Percentiles rank a stretch among this genome's conserved stretches.
phyloP scores from a whole-genome alignment of 2,797 vertebrate species.

The Pristis pectinata region DNA sequence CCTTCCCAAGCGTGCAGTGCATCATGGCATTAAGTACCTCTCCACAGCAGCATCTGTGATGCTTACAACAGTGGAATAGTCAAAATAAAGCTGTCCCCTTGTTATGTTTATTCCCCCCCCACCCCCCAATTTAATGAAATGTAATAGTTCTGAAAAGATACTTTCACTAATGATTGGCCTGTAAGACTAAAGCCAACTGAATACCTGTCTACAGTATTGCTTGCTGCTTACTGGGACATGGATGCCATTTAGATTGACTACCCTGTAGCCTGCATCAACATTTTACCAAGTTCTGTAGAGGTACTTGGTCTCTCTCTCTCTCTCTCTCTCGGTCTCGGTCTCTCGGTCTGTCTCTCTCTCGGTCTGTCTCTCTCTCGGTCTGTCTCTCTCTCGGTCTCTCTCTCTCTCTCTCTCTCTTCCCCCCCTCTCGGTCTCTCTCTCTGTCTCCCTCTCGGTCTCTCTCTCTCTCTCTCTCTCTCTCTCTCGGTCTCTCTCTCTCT shows the following conservation, averaged over 20 bases:
- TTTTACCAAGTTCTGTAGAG: constrained; percentile 20
- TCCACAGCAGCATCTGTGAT: constrained; percentile 27
- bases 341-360: no score
- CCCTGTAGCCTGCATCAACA: neutral
- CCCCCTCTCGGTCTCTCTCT: no score
- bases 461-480: no score
- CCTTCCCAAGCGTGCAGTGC: neutral
- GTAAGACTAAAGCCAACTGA: constrained; percentile 14
- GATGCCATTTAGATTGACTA: neutral
- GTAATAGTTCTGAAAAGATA: neutral
- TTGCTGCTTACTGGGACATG: neutral
- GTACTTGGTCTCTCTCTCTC: neutral
- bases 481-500: no score
- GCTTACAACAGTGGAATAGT: constrained; percentile 6
- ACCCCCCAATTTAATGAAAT: constrained; percentile 22
- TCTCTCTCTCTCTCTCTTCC: no score
- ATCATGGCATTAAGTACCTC: neutral
- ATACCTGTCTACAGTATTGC: neutral
- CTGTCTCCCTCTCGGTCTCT: no score
- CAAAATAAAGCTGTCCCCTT: neutral
- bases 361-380: no score
- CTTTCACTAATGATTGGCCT: neutral
- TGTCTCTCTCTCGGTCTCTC: no score
- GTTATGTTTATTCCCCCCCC: neutral
- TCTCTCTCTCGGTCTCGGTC: no score